Evolutionary conservation across 1,140 invertebrate species (phyloP).

Genomic region (Rhizoglyphus robini): DNA sequence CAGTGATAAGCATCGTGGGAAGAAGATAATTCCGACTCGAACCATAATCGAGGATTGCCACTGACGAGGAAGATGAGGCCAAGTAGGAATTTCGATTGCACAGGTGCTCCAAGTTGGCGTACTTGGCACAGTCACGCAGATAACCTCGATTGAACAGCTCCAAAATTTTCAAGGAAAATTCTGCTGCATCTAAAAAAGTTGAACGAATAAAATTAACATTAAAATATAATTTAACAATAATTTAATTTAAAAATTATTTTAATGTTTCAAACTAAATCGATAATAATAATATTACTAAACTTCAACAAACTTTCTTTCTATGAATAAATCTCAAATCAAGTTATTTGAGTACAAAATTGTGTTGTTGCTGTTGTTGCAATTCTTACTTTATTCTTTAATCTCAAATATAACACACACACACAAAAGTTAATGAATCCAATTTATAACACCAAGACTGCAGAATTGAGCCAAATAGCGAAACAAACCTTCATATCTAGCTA

Average conservation of each 20-base stretch:
- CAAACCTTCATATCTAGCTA: too few species aligned
- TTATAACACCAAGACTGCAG: too few species aligned
- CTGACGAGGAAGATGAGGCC: too few species aligned
- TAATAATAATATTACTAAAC: not conserved
- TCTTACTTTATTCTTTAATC: too few species aligned
- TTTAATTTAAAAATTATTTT: not conserved
- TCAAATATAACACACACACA: too few species aligned
- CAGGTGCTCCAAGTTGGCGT: slow-evolving; percentile 2
- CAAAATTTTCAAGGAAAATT: slow-evolving; percentile 13
- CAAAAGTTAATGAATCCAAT: too few species aligned
- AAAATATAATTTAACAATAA: not conserved
- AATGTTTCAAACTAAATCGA: not conserved
- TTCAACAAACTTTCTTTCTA: not conserved
- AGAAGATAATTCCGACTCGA: too few species aligned
- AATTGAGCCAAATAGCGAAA: too few species aligned
- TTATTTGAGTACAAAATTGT: not conserved
- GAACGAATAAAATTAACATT: not conserved
- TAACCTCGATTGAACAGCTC: slow-evolving; percentile 8
- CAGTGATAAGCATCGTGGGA: too few species aligned
- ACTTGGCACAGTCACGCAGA: slow-evolving; percentile 9
- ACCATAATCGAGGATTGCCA: too few species aligned
- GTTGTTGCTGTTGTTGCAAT: not conserved
- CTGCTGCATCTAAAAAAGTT: not conserved
- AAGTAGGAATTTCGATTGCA: slow-evolving; percentile 4
- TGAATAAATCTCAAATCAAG: too few species aligned